These are phyloP conservation scores for Watsonalla binaria DNA, from an alignment of 2,888 invertebrate species.

Conservation along the genomic window DNA sequence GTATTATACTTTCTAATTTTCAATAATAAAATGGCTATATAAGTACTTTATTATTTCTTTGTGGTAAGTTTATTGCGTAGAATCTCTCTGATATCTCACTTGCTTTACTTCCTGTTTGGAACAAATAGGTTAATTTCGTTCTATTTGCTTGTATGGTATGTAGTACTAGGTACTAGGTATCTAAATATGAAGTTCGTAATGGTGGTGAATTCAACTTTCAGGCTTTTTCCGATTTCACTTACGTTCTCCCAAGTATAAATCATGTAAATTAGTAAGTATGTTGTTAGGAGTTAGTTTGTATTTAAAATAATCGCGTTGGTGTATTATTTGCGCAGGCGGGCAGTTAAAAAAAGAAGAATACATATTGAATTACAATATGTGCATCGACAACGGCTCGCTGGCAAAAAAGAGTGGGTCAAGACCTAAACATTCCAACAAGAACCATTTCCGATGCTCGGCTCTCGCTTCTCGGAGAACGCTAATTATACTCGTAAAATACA, in stretches of 20 bases:
- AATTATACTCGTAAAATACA: conserved; percentile 3
- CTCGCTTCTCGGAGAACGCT: conserved; percentile 1
- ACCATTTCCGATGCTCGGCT: conserved; percentile 1
- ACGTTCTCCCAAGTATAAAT: too few relatives aligned
- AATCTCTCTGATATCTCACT: too few relatives aligned
- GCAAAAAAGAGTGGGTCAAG: conserved; percentile 3
- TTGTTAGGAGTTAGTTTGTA: too few relatives aligned
- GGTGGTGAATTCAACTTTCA: too few relatives aligned
- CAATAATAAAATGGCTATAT: neutral
- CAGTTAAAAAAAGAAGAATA: neutral
- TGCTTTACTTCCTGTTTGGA: too few relatives aligned
- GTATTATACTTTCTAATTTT: neutral
- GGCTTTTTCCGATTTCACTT: too few relatives aligned
- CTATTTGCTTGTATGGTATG: too few relatives aligned
- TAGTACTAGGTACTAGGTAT: too few relatives aligned
- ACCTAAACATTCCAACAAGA: conserved; percentile 4
- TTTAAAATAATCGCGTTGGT: neutral
- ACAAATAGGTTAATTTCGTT: too few relatives aligned
- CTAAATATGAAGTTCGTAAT: too few relatives aligned
- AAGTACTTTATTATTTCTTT: neutral
- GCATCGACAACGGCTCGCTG: neutral
- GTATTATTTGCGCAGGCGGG: neutral
- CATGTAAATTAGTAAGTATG: too few relatives aligned
- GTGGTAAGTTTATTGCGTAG: neutral
- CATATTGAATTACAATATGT: conserved; percentile 1